phyloP scores from a whole-genome alignment of 2,888 invertebrate genomes.

The Drosophila pullipes region DNA sequence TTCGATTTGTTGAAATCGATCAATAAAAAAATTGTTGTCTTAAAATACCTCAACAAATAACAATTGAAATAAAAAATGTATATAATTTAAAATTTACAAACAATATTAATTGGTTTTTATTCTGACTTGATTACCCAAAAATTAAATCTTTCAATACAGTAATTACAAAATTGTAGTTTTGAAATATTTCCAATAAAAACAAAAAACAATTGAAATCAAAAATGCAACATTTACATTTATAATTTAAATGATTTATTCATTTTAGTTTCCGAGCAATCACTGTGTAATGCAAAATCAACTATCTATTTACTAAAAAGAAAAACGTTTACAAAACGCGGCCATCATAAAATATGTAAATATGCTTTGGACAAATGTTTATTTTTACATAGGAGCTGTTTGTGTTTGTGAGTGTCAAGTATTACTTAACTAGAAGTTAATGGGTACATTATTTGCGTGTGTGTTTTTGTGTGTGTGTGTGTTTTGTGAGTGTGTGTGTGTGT shows the following conservation, averaged over 20 bases:
- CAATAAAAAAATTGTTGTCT: not conserved
- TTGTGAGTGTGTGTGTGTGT: constrained; percentile 27
- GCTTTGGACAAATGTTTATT: constrained; percentile 24
- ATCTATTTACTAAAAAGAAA: constrained; percentile 24
- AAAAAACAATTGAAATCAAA: not conserved
- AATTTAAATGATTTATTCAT: not conserved
- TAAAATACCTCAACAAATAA: not conserved
- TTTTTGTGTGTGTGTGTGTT: constrained; percentile 28
- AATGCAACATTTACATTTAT: not conserved
- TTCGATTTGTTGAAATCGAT: not conserved
- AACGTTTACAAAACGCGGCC: constrained; percentile 38
- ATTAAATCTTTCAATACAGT: not conserved
- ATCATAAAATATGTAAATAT: constrained; percentile 46
- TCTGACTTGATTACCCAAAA: not conserved
- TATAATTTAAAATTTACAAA: not conserved
- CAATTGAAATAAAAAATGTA: not conserved
- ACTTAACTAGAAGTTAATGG: constrained; percentile 38
- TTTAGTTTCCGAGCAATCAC: not conserved
- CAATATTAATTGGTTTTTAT: not conserved
- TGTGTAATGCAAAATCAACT: constrained; percentile 13
- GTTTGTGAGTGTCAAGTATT: constrained; percentile 21
- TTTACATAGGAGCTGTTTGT: constrained; percentile 3
- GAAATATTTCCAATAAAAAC: not conserved
- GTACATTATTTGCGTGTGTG: constrained; percentile 7
- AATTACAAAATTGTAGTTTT: not conserved